These are phyloP conservation scores for Phengaris alcon DNA, from an alignment of 2,888 invertebrate species.

Conservation along the genomic window DNA sequence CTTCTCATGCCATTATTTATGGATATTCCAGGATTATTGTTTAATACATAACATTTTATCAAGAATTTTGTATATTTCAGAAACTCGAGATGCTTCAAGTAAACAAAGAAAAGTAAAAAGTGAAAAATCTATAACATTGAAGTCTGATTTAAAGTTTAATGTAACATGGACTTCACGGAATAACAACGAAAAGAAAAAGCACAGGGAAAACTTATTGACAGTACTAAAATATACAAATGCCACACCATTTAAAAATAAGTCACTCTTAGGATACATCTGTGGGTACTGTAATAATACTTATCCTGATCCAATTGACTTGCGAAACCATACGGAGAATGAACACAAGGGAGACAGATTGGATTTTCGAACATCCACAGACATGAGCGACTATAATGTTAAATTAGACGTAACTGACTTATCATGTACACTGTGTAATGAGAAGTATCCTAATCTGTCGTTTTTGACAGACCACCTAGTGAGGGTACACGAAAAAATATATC, in stretches of 20 bases:
- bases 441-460: slow-evolving; percentile 45
- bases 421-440: slow-evolving; percentile 52
- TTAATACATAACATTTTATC: background rate
- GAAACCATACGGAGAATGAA: slow-evolving; percentile 45
- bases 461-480: slow-evolving; percentile 58
- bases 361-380: slow-evolving; percentile 52
- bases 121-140: slow-evolving; percentile 44
- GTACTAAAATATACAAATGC: slow-evolving; percentile 61
- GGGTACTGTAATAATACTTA: slow-evolving; percentile 56
- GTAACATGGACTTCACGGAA: slow-evolving; percentile 46
- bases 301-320: slow-evolving; percentile 58
- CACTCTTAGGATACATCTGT: slow-evolving; percentile 57
- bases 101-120: slow-evolving; percentile 35
- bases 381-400: slow-evolving; percentile 56
- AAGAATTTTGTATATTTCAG: slow-evolving; percentile 41
- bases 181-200: slow-evolving; percentile 52
- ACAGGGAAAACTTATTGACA: slow-evolving; percentile 55
- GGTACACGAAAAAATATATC: slow-evolving; percentile 48
- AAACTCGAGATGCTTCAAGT: slow-evolving; percentile 44
- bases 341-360: slow-evolving; percentile 52
- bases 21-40: background rate
- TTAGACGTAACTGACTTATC: slow-evolving; percentile 52
- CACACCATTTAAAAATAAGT: slow-evolving; percentile 60
- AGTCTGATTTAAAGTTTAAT: slow-evolving; percentile 45
- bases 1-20: background rate